phyloP scores from a whole-genome alignment of 2,797 vertebrate genomes.

The Sebastes nivosus region DNA sequence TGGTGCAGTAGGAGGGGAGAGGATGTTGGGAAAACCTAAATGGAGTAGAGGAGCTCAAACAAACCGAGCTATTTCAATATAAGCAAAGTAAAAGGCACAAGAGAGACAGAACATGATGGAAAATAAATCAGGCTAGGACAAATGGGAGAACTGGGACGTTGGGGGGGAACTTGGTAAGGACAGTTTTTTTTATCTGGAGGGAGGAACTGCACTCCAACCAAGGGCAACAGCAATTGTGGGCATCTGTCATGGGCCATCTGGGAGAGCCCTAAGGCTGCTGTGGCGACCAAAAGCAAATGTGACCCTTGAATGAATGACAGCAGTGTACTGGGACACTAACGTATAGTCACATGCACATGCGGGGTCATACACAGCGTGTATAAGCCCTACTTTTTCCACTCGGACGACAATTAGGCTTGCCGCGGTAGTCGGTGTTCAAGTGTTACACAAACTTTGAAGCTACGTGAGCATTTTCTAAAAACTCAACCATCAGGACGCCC shows the following conservation, averaged over 20 bases:
- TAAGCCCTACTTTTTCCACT: background rate
- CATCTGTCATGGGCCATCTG: slow-evolving; percentile 79
- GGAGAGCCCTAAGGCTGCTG: slow-evolving; percentile 60
- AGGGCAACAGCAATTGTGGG: slow-evolving; percentile 74
- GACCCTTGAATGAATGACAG: slow-evolving; percentile 61
- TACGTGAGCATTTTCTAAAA: too few species aligned
- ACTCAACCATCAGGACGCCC: background rate
- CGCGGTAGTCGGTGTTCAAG: too few species aligned
- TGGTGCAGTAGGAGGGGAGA: background rate
- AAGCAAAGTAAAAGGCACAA: background rate
- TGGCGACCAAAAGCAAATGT: slow-evolving; percentile 65
- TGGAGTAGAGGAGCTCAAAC: background rate
- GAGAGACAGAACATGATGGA: background rate
- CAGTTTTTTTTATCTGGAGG: slow-evolving; percentile 53
- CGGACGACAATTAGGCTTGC: too few species aligned
- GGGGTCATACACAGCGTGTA: too few species aligned
- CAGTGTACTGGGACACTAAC: background rate
- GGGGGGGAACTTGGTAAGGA: slow-evolving; percentile 8
- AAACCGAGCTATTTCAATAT: slow-evolving; percentile 1
- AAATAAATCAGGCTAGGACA: slow-evolving; percentile 26
- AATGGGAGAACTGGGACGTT: slow-evolving; percentile 31
- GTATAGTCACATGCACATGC: too few species aligned
- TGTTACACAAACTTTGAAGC: too few species aligned
- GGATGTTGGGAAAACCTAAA: background rate
- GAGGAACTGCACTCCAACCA: slow-evolving; percentile 56